Evolutionary conservation across 2,113 vertebrate species (phyloP).

Genomic region (Bujurquina vittata): DNA sequence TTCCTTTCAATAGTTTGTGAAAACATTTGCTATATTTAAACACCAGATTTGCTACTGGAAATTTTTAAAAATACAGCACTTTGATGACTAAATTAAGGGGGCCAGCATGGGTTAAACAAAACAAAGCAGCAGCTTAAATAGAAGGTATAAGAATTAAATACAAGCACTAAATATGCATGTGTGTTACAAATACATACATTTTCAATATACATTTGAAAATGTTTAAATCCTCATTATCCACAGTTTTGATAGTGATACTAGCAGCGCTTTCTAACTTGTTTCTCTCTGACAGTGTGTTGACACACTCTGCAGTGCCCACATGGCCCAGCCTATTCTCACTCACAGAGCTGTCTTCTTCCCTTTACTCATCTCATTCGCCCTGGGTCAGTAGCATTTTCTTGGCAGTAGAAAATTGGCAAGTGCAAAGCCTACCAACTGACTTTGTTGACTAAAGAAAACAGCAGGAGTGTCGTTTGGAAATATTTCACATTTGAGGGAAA

Average conservation of each 20-base stretch:
- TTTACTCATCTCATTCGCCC: background rate
- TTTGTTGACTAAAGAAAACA: constrained; percentile 7
- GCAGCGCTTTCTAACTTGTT: background rate
- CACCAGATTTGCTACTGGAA: background rate
- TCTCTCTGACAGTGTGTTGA: background rate
- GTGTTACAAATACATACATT: background rate
- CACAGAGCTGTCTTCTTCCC: background rate
- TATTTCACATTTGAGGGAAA: background rate
- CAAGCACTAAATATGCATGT: background rate
- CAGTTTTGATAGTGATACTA: background rate
- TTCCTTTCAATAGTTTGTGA: background rate
- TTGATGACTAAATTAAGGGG: background rate
- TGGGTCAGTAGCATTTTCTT: constrained; percentile 8
- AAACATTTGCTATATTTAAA: background rate
- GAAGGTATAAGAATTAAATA: background rate
- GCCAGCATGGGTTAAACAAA: background rate
- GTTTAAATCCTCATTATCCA: background rate
- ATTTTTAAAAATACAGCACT: background rate
- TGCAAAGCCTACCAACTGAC: background rate
- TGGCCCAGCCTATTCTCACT: background rate
- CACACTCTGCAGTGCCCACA: background rate
- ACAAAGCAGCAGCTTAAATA: background rate
- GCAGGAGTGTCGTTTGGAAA: background rate
- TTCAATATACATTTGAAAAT: background rate
- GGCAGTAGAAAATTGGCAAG: background rate